Base-by-base conservation (phyloP, 2,888 invertebrate genomes). In the Idaea biselata region DNA sequence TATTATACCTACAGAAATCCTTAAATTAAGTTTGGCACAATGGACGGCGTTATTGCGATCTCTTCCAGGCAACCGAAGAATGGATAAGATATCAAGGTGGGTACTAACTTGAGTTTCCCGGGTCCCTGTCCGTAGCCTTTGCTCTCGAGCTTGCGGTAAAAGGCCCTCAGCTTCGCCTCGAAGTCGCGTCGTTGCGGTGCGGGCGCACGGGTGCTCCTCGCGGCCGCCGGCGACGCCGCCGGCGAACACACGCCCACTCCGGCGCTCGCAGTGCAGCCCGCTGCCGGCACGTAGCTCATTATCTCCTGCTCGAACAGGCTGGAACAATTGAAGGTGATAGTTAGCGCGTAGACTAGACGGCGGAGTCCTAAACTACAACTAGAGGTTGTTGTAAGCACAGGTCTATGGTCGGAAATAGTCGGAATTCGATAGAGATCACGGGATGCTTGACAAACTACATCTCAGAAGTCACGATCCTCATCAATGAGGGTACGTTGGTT, bases 231-330 rank as follows among this genome's bases (percentile, higher is more conserved):
- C 1, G 97, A 97, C 58, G 96, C 96, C 66, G 95, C 95, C 1
- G 96, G 96, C 5, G 96, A 96, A 68, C 96, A 95, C 63, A 95
- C 95, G 60, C 70, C 77, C 74, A 68, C 75, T 63, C 70, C 75
- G 18, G 68, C 68, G 65, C 68, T 61, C 61, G 95, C 86, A 62
- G 95, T 69, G 62, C 80, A 81, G 18, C 84, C 83, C 61, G 87
- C 81, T 68, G 95, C 94, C 69, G 97, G 98, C 81, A 98, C 97
- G 92, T 98, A 98, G 76, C 98, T 98, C 98, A 99, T 98, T 82
- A 99, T 98, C 94, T 99, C 98, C 94, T 99, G 97, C 91, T 99
- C 99, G 94, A 99, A 98, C 80, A 98, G 95, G 94, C 99, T 99
- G 94, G 18, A 68, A 65, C 56, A 56, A 56, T 63, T 11, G 3